Evolutionary conservation across 2,113 vertebrate species (phyloP).

Genomic region (Orycteropus afer): DNA sequence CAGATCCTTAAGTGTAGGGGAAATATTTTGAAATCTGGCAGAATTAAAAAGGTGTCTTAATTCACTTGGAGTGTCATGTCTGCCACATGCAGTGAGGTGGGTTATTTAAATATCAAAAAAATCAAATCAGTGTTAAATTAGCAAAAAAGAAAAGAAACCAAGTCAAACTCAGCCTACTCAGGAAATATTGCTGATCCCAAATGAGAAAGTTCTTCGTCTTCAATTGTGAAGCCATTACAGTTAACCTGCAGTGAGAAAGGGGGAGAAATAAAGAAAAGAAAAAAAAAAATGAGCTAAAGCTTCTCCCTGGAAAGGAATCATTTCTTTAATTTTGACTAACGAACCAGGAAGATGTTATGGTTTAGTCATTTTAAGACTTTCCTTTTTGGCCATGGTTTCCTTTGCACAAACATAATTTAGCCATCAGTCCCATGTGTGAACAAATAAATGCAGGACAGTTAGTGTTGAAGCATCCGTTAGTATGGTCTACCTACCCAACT

Average conservation of each 20-base stretch:
- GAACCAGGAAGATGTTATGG: neutral
- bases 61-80: slow-evolving; percentile 59
- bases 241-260: slow-evolving; percentile 85
- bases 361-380: neutral
- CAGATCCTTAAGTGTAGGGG: slow-evolving; percentile 54
- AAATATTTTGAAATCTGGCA: slow-evolving; percentile 73
- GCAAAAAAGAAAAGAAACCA: slow-evolving; percentile 39
- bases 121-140: slow-evolving; percentile 52
- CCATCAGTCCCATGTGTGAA: neutral
- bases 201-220: slow-evolving; percentile 97
- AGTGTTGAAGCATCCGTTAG: fast-evolving
- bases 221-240: slow-evolving; percentile 98
- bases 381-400: neutral
- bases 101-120: slow-evolving; percentile 56
- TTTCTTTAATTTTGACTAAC: neutral
- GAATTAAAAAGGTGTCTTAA: slow-evolving; percentile 69
- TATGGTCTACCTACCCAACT: too few species aligned
- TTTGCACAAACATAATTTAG: neutral
- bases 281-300: neutral
- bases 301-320: neutral
- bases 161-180: slow-evolving; percentile 88
- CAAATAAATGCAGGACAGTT: neutral
- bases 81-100: slow-evolving; percentile 17
- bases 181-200: slow-evolving; percentile 97
- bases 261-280: neutral